These are phyloP conservation scores for Hylaeus volcanicus DNA, from an alignment of 1,140 invertebrate species.

Conservation along the genomic window DNA sequence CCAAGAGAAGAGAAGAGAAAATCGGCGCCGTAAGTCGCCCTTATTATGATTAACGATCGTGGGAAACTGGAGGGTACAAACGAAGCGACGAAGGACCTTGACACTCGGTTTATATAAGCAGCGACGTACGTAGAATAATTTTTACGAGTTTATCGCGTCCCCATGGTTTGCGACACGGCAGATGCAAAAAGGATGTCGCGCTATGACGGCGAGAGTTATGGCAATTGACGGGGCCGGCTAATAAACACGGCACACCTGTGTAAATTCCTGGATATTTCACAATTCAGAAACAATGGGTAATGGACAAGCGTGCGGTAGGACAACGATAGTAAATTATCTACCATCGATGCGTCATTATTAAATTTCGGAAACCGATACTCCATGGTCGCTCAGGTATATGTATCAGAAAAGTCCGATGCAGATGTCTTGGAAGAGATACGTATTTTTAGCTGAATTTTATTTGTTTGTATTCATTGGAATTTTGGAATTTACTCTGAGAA, in stretches of 20 bases:
- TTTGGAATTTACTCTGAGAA: no score
- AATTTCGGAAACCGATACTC: neutral
- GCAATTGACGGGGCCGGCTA: constrained; percentile 43
- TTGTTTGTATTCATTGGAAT: no score
- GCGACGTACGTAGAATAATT: constrained; percentile 38
- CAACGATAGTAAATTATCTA: constrained; percentile 19
- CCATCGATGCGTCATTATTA: neutral
- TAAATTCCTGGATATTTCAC: constrained; percentile 46
- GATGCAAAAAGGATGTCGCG: constrained; percentile 49
- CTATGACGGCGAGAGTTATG: constrained; percentile 29
- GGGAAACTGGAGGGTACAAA: constrained; percentile 23
- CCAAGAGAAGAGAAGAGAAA: neutral
- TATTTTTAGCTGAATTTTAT: no score
- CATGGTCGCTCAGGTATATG: no score
- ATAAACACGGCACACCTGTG: constrained; percentile 56
- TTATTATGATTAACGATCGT: constrained; percentile 35
- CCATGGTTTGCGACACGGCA: constrained; percentile 10
- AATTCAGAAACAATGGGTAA: constrained; percentile 42
- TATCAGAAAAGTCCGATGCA: no score
- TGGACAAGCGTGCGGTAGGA: neutral
- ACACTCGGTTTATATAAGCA: constrained; percentile 35
- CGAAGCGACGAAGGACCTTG: constrained; percentile 28
- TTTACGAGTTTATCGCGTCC: constrained; percentile 45
- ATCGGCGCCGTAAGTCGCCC: neutral
- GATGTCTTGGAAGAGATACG: no score